A percentile compares a stretch with the other conserved stretches of the same genome.
These are phyloP conservation scores for Dorcus hopei DNA, from an alignment of 2,888 invertebrate species.

Conservation along the genomic window DNA sequence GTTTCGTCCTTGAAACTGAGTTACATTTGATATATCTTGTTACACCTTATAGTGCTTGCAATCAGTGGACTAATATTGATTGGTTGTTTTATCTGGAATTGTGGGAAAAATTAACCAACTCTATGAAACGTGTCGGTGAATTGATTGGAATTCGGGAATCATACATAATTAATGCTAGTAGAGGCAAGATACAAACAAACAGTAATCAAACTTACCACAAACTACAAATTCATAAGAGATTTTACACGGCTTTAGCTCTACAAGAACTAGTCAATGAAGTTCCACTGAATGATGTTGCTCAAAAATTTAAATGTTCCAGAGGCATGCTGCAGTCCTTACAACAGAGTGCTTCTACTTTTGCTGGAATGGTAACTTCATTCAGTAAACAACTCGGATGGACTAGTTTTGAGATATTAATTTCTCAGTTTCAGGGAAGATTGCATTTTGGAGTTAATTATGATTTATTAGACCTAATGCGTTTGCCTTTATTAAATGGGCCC, in stretches of 20 bases:
- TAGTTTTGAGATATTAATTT: constrained; percentile 81
- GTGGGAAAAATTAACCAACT: constrained; percentile 76
- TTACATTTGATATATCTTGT: constrained; percentile 93
- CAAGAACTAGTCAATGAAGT: constrained; percentile 92
- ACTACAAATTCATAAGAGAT: constrained; percentile 69
- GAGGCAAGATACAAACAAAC: constrained; percentile 61
- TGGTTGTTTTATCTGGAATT: constrained; percentile 76
- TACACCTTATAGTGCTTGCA: constrained; percentile 86
- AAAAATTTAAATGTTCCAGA: constrained; percentile 80
- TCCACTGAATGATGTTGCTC: constrained; percentile 74
- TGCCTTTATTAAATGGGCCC: constrained; percentile 78
- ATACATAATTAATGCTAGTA: constrained; percentile 75
- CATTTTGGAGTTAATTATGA: constrained; percentile 93
- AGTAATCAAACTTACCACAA: constrained; percentile 41
- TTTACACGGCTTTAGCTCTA: constrained; percentile 86
- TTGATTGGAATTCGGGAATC: constrained; percentile 85
- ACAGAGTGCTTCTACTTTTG: constrained; percentile 92
- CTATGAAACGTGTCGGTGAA: constrained; percentile 83
- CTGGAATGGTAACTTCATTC: constrained; percentile 96
- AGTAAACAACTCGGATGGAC: constrained; percentile 91
- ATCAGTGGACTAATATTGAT: constrained; percentile 75
- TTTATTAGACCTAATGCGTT: constrained; percentile 83
- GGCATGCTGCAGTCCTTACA: constrained; percentile 93
- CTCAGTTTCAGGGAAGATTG: constrained; percentile 90
- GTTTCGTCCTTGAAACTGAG: constrained; percentile 91